Base-by-base conservation (phyloP, 1,140 invertebrate genomes). In the Brachionus manjavacas region DNA sequence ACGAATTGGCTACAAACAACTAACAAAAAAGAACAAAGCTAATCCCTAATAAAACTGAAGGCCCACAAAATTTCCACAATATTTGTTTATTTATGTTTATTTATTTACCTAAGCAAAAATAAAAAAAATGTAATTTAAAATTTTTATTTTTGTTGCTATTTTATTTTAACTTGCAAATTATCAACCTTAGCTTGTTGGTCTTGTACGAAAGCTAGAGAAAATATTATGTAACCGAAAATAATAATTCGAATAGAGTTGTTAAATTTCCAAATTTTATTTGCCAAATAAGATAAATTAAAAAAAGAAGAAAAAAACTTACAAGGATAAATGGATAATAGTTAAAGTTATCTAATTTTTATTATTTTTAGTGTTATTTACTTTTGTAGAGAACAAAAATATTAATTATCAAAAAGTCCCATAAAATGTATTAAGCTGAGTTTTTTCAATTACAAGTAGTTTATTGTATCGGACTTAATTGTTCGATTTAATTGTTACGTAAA, bases 401-500 rank as follows among this genome's bases (percentile, higher is more conserved):
- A 72, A 72, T 72, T 72, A 72, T 41, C n/a, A 72, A 72, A 72
- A 25, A 43, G 68, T 39, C 68, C 41, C 31, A 41, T 72, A 72
- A 72, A 72, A 72, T 72, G 68, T 72, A 72, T 41, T 72, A 43
- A 72, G 35, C 68, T 72, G 23, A 41, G 11, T 72, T 39, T 7
- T 55, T 60, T 39, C 41, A 72, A 72, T 72, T 72, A 72, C 35
- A 72, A 72, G 68, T 72, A 41, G 12, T 41, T 39, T 8, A 20
- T 41, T 72, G 7, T 72, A 4, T 39, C n/a, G 68, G 68, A 72
- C 68, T 11, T 16, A 72, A 72, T 72, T 72, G n/a, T 41, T 39
- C n/a, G 68, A 72, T 35, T 16, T 72, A 72, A 72, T 72, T 72
- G 68, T 72, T 72, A 72, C 68, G 68, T 41, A 72, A 72, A 60